Evolutionary conservation across 37 sponge, comb jelly and placozoan species (phyloP).

Genomic region (Aphrocallistes beatrix): DNA sequence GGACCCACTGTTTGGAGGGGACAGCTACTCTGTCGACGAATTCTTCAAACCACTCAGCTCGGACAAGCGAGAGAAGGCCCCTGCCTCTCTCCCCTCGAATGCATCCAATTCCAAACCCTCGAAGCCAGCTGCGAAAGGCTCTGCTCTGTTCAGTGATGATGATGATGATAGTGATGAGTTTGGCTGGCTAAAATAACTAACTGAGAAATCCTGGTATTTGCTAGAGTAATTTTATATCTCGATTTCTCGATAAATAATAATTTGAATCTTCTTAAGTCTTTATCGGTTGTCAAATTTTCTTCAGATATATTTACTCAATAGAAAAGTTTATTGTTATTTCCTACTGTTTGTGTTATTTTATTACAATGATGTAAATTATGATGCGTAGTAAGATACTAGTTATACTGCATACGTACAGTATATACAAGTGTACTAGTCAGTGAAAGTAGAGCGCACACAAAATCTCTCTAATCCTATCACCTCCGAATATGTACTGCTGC

Average conservation of each 20-base stretch:
- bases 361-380: constrained; percentile 18
- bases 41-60: neutral
- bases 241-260: neutral
- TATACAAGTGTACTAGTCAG: too few species aligned
- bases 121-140: neutral
- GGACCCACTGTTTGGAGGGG: neutral
- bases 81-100: too few species aligned
- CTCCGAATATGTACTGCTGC: too few species aligned
- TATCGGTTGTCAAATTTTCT: neutral
- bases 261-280: neutral
- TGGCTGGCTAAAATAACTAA: neutral
- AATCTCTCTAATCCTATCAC: too few species aligned
- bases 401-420: too few species aligned
- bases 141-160: constrained; percentile 11
- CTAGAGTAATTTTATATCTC: neutral
- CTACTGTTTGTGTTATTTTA: neutral
- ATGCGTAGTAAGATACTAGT: too few species aligned
- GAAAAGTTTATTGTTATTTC: neutral
- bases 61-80: neutral
- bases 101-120: neutral
- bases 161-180: neutral
- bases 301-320: neutral
- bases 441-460: too few species aligned
- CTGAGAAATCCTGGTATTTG: neutral
- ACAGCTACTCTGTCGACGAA: neutral